Percentiles rank a stretch among this genome's conserved stretches.
These are phyloP conservation scores for Protonibea diacanthus DNA, from an alignment of 2,797 vertebrate species.

Conservation along the genomic window DNA sequence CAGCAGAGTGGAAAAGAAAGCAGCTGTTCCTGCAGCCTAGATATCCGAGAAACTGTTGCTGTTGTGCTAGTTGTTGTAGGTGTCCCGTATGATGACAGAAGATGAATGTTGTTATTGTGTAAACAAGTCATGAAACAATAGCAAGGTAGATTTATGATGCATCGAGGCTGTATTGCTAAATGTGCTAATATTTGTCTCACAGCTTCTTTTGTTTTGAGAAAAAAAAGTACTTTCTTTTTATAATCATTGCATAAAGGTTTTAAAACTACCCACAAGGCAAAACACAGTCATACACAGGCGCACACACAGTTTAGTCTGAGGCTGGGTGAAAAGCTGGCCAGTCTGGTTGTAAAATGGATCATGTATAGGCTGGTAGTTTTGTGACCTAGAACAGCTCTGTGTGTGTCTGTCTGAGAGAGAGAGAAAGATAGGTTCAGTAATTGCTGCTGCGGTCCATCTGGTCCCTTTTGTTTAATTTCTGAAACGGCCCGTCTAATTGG, in stretches of 20 bases:
- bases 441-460: background rate
- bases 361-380: conserved; percentile 19
- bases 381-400: conserved; percentile 6
- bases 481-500: conserved; percentile 4
- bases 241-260: conserved; percentile 7
- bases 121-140: background rate
- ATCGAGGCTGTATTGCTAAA: background rate
- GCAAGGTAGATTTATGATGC: background rate
- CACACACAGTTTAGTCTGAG: background rate
- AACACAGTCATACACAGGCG: background rate
- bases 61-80: background rate
- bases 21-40: background rate
- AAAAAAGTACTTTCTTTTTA: background rate
- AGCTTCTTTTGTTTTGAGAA: background rate
- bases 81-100: background rate
- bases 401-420: conserved; percentile 12
- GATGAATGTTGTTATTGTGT: background rate
- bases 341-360: conserved; percentile 32
- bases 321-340: conserved; percentile 18
- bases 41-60: background rate
- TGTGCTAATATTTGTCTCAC: background rate
- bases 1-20: background rate
- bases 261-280: conserved; percentile 7
- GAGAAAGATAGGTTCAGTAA: background rate
- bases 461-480: conserved; percentile 13